phyloP scores from a whole-genome alignment of 2,888 invertebrate species.

The Steinernema scapterisci region DNA sequence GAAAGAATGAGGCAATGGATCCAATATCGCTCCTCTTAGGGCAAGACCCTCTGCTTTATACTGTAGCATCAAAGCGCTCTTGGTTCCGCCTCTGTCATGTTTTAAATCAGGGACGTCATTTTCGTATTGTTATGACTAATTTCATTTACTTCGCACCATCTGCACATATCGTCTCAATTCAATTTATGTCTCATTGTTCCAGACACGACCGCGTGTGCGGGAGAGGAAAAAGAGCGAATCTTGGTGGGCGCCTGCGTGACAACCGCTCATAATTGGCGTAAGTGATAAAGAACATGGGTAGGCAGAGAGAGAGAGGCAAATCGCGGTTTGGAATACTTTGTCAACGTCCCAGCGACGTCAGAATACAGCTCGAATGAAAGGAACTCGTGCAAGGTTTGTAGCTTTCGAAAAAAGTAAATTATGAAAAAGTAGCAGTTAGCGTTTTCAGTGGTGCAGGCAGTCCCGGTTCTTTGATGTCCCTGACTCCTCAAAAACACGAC shows the following conservation, averaged over 20 bases:
- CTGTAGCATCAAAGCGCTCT: neutral
- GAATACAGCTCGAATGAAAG: no score
- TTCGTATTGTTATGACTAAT: constrained; percentile 26
- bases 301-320: neutral
- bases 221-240: neutral
- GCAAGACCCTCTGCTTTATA: neutral
- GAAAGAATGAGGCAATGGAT: neutral
- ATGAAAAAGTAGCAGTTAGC: no score
- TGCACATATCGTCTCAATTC: constrained; percentile 17
- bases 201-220: constrained; percentile 4
- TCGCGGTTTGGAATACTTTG: neutral
- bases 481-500: no score
- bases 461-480: no score
- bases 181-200: constrained; percentile 21
- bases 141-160: constrained; percentile 19
- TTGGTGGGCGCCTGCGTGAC: constrained; percentile 3
- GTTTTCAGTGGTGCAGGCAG: no score
- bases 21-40: neutral
- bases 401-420: no score
- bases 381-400: no score
- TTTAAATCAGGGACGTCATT: neutral
- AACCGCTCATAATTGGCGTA: neutral
- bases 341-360: no score
- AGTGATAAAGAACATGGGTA: no score
- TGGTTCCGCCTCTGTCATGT: constrained; percentile 21